Evolutionary conservation across 2,113 vertebrate species (phyloP), one percentile per base, ranked within the genome.

Genomic region (Heterotilapia buettikoferi): DNA sequence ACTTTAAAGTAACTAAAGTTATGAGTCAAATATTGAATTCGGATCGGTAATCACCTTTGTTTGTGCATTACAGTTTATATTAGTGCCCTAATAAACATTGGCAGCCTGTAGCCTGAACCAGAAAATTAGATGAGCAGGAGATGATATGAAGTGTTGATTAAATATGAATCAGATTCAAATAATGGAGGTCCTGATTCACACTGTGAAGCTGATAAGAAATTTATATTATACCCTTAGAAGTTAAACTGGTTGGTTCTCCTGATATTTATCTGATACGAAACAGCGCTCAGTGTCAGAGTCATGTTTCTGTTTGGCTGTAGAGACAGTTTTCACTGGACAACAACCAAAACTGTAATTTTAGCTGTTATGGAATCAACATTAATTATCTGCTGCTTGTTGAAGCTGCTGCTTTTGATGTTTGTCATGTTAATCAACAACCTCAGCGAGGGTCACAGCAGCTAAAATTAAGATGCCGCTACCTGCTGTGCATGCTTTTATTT

Each of bases 1-100:
- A 45, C 54, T 40, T 87, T 8, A 71, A 43, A 59, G 13, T 29
- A 57, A 57, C 59, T 83, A 14, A 59, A 24, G 11, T 86, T 59
- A 26, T 50, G 7, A 66, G 66, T 45, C 45, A 80, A 43, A 85
- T 18, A 89, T 66, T 91, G 1, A 76, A 71, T 78, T 88, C 3
- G 29, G 73, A 19, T 56, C 18, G 11, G 16, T 91, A 86, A 91
- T 83, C 78, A 21, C 54, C 36, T 91, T 86, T 85, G 84, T 83
- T 89, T 59, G 33, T 24, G 14, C 29, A 1, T 76, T 84, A 61
- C 53, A 79, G 56, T 66, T 86, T 89, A 29, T 45, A 83, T 86
- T 40, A 29, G 54, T 82, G 83, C 31, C 9, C 7, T 89, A 47
- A 86, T 87, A 68, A 80, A 84, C 38, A 76, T 40, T 54, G n/a